Conservation (phyloP, 2,113 vertebrate species). For the Semicossyphus pulcher region DNA sequence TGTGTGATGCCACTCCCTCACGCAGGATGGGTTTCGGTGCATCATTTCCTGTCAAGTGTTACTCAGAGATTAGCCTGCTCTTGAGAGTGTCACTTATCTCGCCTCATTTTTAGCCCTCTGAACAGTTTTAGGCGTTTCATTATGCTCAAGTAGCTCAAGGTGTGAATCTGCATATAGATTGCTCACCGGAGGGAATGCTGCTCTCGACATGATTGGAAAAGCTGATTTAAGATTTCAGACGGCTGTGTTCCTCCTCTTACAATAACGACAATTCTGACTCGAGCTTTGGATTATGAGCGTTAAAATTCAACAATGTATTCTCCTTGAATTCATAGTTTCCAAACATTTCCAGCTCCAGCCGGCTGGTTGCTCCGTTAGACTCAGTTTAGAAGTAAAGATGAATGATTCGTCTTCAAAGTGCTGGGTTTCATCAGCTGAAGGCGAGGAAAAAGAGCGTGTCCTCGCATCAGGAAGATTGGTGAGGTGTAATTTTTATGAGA, state of each 20-base stretch:
- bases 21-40: slow-evolving; percentile 37
- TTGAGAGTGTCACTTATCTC: slow-evolving; percentile 67
- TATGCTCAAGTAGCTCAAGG: slow-evolving; percentile 72
- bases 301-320: slow-evolving; percentile 40
- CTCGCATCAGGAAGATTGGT: slow-evolving; percentile 45
- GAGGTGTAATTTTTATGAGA: slow-evolving; percentile 62
- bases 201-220: slow-evolving; percentile 71
- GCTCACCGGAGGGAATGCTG: slow-evolving; percentile 56
- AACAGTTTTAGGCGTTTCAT: slow-evolving; percentile 78
- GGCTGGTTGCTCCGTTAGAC: neutral
- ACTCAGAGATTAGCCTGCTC: slow-evolving; percentile 77
- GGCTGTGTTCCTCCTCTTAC: slow-evolving; percentile 54
- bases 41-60: slow-evolving; percentile 72
- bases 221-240: slow-evolving; percentile 68
- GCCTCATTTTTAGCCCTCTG: slow-evolving; percentile 64
- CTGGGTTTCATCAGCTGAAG: slow-evolving; percentile 49
- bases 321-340: slow-evolving; percentile 15
- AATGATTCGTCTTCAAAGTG: slow-evolving; percentile 48
- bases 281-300: slow-evolving; percentile 34
- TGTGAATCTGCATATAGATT: slow-evolving; percentile 85
- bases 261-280: slow-evolving; percentile 48
- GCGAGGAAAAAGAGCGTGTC: slow-evolving; percentile 42
- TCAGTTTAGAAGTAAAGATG: slow-evolving; percentile 44
- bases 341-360: slow-evolving; percentile 28
- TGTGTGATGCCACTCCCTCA: slow-evolving; percentile 36